A percentile compares a stretch with the other conserved stretches of the same genome.
These are phyloP conservation scores for Oncorhynchus clarkii DNA, from an alignment of 2,113 vertebrate genomes.

Conservation along the genomic window DNA sequence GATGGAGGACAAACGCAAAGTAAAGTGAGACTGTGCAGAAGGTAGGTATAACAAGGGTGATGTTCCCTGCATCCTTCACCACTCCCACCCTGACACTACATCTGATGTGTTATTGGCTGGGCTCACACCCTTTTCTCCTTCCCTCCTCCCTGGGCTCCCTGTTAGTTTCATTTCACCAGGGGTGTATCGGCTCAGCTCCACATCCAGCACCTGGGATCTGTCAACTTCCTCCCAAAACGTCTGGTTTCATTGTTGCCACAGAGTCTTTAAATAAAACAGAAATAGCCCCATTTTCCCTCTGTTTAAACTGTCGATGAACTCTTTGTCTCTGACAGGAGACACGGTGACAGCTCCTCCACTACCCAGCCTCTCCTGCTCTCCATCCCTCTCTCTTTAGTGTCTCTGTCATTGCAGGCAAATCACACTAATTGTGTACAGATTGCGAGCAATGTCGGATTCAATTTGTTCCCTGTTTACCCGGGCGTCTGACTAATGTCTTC, in stretches of 20 bases:
- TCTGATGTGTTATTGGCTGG: too few relatives aligned
- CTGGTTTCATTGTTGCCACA: conserved; percentile 52
- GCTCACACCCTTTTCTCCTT: too few relatives aligned
- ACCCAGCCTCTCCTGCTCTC: not conserved
- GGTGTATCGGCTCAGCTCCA: conserved; percentile 47
- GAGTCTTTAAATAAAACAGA: conserved; percentile 54
- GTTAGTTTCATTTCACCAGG: conserved; percentile 40
- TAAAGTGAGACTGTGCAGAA: too few relatives aligned
- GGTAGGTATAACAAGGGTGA: too few relatives aligned
- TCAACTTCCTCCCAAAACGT: conserved; percentile 41
- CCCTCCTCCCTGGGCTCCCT: not conserved
- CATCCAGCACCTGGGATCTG: conserved; percentile 61
- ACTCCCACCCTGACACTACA: too few relatives aligned
- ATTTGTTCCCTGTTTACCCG: conserved; percentile 48
- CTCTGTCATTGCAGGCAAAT: too few relatives aligned
- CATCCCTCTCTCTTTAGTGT: not conserved
- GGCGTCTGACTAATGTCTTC: conserved; percentile 45
- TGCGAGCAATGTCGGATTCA: conserved; percentile 55
- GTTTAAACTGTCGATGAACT: conserved; percentile 50
- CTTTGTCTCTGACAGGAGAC: conserved; percentile 64
- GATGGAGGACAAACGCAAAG: too few relatives aligned
- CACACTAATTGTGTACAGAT: conserved; percentile 60
- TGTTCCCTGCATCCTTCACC: too few relatives aligned
- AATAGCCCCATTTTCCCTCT: conserved; percentile 46
- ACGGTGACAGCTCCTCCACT: conserved; percentile 45